Percentiles rank a stretch among this genome's conserved stretches.
These are phyloP conservation scores for Dendropsophus ebraccatus DNA, from an alignment of 2,113 vertebrate species.

Conservation along the genomic window DNA sequence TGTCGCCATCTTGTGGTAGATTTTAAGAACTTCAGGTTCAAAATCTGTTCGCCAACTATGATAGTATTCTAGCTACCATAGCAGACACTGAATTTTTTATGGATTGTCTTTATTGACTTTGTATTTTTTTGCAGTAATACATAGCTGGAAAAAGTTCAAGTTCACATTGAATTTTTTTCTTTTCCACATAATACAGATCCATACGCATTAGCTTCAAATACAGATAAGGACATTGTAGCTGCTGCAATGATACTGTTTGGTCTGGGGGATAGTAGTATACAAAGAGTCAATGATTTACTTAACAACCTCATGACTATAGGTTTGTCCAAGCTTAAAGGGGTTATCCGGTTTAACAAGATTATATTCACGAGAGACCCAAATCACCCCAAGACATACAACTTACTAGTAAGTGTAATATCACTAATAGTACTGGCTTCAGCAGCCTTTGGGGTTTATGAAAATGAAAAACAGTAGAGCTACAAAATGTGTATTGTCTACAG, in stretches of 20 bases:
- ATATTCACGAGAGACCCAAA: too few species aligned
- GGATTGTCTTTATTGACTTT: neutral
- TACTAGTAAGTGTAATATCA: too few species aligned
- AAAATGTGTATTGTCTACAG: too few species aligned
- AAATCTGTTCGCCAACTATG: neutral
- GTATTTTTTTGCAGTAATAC: neutral
- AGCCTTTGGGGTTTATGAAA: too few species aligned
- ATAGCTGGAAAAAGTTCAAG: neutral
- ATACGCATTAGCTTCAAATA: neutral
- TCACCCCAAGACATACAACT: too few species aligned
- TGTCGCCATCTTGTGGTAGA: conserved; percentile 9
- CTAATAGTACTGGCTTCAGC: too few species aligned
- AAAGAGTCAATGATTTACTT: neutral
- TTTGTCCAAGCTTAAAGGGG: too few species aligned
- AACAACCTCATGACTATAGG: too few species aligned
- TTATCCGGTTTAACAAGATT: too few species aligned
- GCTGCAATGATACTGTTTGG: neutral
- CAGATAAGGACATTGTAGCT: neutral
- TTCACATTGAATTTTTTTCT: neutral
- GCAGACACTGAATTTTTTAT: neutral
- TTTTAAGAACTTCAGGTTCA: neutral
- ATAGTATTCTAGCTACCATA: neutral
- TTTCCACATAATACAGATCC: neutral
- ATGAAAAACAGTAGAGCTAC: too few species aligned
- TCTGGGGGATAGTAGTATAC: neutral